Evolutionary conservation across 2,888 invertebrate species (phyloP).

Genomic region (Latrodectus elegans): DNA sequence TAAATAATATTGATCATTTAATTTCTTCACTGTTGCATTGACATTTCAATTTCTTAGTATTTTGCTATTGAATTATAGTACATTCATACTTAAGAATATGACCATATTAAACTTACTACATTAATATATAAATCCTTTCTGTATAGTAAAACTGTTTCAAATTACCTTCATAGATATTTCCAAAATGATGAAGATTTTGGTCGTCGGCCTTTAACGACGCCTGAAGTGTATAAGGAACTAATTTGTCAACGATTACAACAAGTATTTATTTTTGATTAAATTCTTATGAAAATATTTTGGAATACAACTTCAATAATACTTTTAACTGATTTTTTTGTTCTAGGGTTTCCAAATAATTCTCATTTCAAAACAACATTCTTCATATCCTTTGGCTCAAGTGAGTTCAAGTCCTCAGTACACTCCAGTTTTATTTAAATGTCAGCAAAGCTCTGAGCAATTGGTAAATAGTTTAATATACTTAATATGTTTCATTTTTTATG

Average conservation of each 20-base stretch:
- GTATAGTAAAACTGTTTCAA: neutral
- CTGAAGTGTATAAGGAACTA: conserved; percentile 88
- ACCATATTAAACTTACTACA: too few relatives aligned
- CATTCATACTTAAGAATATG: too few relatives aligned
- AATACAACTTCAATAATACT: neutral
- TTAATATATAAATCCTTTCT: neutral
- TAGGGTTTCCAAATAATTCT: conserved; percentile 75
- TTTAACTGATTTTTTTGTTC: conserved; percentile 4
- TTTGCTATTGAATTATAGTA: too few relatives aligned
- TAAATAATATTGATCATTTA: too few relatives aligned
- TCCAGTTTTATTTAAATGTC: conserved; percentile 46
- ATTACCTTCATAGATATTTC: conserved; percentile 54
- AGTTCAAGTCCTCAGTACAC: conserved; percentile 67
- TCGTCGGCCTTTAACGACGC: conserved; percentile 66
- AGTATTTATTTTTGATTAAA: conserved; percentile 75
- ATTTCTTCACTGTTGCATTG: too few relatives aligned
- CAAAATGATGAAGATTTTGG: conserved; percentile 65
- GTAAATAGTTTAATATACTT: conserved; percentile 77
- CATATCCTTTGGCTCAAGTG: conserved; percentile 58
- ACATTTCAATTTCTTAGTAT: too few relatives aligned
- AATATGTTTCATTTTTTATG: neutral
- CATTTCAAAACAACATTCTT: conserved; percentile 70
- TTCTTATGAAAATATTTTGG: neutral
- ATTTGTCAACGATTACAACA: conserved; percentile 97
- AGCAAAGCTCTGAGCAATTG: conserved; percentile 50